A percentile compares a stretch with the other conserved stretches of the same genome.
Conservation (phyloP, 2,113 vertebrate genomes). For the Entomyzon cyanotis region DNA sequence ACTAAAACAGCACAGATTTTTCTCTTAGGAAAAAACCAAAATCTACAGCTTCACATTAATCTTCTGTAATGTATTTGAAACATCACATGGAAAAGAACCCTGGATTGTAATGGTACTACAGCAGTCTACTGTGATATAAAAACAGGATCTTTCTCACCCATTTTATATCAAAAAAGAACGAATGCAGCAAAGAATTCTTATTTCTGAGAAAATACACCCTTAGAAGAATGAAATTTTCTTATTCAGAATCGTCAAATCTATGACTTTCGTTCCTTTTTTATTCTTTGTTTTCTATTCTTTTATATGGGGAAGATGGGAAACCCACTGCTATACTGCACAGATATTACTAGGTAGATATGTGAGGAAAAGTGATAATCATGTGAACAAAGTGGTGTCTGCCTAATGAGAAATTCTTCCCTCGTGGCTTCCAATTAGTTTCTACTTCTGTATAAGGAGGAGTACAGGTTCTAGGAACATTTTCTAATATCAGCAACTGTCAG, state of each 20-base stretch:
- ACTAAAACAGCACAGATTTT: not conserved
- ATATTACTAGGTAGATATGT: not conserved
- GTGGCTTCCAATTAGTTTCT: not conserved
- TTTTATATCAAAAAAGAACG: not conserved
- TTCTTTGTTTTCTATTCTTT: not conserved
- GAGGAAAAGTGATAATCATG: not conserved
- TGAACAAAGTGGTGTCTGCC: not conserved
- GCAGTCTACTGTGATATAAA: not conserved
- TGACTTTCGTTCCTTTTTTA: not conserved
- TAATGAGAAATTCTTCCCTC: not conserved
- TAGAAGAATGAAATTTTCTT: not conserved
- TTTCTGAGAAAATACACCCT: not conserved
- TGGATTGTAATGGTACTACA: not conserved
- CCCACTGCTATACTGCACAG: not conserved
- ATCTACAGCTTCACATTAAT: not conserved
- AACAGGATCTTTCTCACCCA: not conserved
- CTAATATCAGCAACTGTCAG: not conserved
- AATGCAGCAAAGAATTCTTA: not conserved
- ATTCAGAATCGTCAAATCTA: not conserved
- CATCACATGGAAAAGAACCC: not conserved
- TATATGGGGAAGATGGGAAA: not conserved
- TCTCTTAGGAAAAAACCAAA: not conserved
- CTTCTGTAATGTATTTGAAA: not conserved
- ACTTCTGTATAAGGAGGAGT: not conserved
- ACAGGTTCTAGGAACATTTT: not conserved